Base-by-base conservation (phyloP, 2,888 invertebrate species). In the Malacosoma neustria region DNA sequence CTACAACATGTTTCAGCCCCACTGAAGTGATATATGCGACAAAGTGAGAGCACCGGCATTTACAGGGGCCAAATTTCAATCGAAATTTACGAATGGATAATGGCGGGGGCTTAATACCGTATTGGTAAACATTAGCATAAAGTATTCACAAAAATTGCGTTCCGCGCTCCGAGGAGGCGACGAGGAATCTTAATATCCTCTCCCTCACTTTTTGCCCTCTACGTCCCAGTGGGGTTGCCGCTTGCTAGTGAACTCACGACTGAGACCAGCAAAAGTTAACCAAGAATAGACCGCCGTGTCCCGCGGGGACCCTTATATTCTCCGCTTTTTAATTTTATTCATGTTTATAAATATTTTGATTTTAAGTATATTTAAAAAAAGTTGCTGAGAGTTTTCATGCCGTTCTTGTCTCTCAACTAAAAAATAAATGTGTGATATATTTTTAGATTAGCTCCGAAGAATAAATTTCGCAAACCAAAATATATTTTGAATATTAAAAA, bases 81-180 rank as follows among this genome's bases (percentile, higher is more conserved):
- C 9, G 22, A 9, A 22, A 22, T 22, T 22, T 22, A 22, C 6
- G 22, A 6, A n/a, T 42, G 40, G 60, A 61, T 72, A 69, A 73
- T 72, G 65, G 70, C 70, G 65, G 61, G 58, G 67, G 61, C 63
- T 62, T 62, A 63, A 61, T 62, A 57, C 61, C 57, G 62, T 64
- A 67, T 71, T 60, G 60, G 64, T 66, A 69, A 72, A 72, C 61
- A 72, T 75, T 72, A 68, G 66, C 69, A 72, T 73, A 68, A 72
- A 70, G 70, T 66, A 62, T 68, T 66, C 51, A 61, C 61, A 70
- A 75, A 74, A 72, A 73, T 73, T 71, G 68, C 68, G 62, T 62
- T 54, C 59, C 50, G 53, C 52, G 54, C 52, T 44, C 49, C 46
- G n/a, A 40, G 48, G 49, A 51, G 53, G 61, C 48, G 52, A 55